Percentiles rank a stretch among this genome's conserved stretches.
These are phyloP conservation scores for Drosophila kanapiae DNA, from an alignment of 1,140 invertebrate genomes.

Conservation along the genomic window DNA sequence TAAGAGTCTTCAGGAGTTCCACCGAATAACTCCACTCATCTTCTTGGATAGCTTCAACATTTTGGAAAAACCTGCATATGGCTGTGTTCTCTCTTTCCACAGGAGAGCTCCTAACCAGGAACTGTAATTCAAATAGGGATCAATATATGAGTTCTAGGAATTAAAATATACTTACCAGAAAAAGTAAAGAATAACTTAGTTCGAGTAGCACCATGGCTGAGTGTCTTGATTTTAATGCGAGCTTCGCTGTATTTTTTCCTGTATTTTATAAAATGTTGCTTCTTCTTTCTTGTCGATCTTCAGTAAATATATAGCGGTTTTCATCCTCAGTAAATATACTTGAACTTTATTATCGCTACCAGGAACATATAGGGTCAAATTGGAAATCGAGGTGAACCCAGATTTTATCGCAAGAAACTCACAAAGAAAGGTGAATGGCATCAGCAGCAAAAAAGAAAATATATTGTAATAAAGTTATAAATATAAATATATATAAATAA, in stretches of 20 bases:
- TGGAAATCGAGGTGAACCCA: background rate
- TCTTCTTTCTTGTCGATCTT: too few species aligned
- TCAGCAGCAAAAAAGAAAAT: background rate
- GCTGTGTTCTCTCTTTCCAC: background rate
- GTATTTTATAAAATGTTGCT: too few species aligned
- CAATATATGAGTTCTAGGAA: too few species aligned
- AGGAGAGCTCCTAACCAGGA: background rate
- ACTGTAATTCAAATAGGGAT: background rate
- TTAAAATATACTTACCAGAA: background rate
- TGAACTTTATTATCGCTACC: background rate
- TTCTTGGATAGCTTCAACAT: background rate
- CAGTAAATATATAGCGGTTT: too few species aligned
- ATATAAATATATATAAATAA: too few species aligned
- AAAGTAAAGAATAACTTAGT: background rate
- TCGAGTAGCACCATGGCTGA: background rate
- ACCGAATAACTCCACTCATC: background rate
- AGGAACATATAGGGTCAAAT: background rate
- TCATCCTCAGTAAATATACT: too few species aligned
- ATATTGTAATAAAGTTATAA: background rate
- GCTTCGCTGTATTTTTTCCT: background rate
- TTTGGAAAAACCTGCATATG: background rate
- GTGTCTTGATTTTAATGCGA: background rate
- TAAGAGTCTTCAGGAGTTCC: background rate
- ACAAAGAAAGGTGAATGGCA: background rate
- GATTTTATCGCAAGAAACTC: background rate